phyloP scores from a whole-genome alignment of 2,113 vertebrate genomes.

The Nerophis ophidion region DNA sequence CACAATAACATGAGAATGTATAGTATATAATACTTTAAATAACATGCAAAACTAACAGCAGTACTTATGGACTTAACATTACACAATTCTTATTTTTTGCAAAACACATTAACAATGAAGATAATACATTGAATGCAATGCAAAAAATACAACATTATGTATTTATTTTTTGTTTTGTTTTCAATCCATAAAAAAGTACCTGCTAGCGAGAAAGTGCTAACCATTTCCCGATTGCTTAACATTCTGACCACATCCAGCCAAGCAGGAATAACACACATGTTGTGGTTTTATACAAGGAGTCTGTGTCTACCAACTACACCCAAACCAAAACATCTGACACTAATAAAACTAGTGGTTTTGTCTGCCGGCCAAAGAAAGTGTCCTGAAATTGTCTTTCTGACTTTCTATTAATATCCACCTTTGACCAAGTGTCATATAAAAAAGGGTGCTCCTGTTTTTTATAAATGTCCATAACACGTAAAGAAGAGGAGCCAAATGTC shows the following conservation, averaged over 20 bases:
- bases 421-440: constrained; percentile 45
- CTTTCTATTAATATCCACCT: constrained; percentile 49
- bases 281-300: constrained; percentile 33
- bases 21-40: no score
- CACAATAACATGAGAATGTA: no score
- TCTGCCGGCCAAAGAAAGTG: constrained; percentile 65
- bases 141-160: background rate
- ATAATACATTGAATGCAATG: background rate
- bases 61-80: no score
- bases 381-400: constrained; percentile 73
- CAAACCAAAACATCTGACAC: constrained; percentile 25
- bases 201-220: constrained; percentile 22
- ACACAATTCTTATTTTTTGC: no score
- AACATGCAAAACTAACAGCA: no score
- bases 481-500: background rate
- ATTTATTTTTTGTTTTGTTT: background rate
- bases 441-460: constrained; percentile 16
- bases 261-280: constrained; percentile 38
- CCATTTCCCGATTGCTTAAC: constrained; percentile 27
- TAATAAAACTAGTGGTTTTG: constrained; percentile 57
- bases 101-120: no score
- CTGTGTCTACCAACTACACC: constrained; percentile 25
- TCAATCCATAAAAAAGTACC: constrained; percentile 20
- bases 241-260: constrained; percentile 38
- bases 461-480: constrained; percentile 28